phyloP scores from a whole-genome alignment of 2,113 vertebrate genomes.

The Clarias batrachus region DNA sequence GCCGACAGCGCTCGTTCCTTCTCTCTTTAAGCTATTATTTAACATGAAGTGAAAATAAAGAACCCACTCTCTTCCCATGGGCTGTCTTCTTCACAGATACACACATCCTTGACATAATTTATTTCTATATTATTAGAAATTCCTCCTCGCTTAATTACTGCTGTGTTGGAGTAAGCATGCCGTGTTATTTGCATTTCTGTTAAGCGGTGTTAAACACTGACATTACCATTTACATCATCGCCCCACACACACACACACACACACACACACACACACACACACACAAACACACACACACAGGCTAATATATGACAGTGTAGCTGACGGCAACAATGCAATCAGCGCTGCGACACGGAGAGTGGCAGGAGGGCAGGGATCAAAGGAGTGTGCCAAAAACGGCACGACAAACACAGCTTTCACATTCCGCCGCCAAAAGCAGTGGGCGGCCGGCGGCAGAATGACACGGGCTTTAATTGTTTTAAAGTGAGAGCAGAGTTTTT shows the following conservation, averaged over 20 bases:
- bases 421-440: constrained; percentile 35
- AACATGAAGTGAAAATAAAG: constrained; percentile 39
- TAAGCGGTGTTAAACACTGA: constrained; percentile 58
- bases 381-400: constrained; percentile 46
- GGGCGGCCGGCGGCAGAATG: constrained; percentile 40
- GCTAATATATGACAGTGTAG: constrained; percentile 42
- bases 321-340: constrained; percentile 57
- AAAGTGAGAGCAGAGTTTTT: constrained; percentile 45
- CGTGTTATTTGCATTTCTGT: constrained; percentile 58
- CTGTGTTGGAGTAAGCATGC: constrained; percentile 45
- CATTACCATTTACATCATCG: constrained; percentile 38
- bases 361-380: constrained; percentile 60
- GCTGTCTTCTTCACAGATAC: constrained; percentile 45
- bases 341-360: constrained; percentile 46
- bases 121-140: constrained; percentile 60
- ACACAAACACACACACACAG: constrained; percentile 23
- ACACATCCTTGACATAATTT: constrained; percentile 60
- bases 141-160: constrained; percentile 61
- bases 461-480: constrained; percentile 46
- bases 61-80: constrained; percentile 32
- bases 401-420: constrained; percentile 50
- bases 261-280: constrained; percentile 14
- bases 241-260: constrained; percentile 7
- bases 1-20: constrained; percentile 20
- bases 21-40: constrained; percentile 57